Evolutionary conservation across 2,113 vertebrate genomes (phyloP).

Genomic region (Megaceryle torquata): DNA sequence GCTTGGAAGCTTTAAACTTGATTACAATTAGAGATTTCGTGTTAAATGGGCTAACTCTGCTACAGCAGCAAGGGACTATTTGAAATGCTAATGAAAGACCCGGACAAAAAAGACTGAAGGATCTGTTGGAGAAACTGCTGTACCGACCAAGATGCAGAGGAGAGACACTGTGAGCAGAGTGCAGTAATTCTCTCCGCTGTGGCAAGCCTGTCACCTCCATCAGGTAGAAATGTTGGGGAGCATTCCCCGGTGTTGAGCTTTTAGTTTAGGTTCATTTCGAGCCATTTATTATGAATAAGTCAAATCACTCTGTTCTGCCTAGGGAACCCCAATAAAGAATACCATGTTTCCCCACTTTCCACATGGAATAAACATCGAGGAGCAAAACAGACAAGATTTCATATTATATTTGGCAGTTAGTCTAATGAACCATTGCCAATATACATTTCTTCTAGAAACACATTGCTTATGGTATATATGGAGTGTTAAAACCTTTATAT

Average conservation of each 20-base stretch:
- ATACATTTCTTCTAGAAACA: not conserved
- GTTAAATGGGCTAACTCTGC: not conserved
- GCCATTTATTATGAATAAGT: not conserved
- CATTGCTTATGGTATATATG: not conserved
- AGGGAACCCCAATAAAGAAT: not conserved
- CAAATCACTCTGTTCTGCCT: not conserved
- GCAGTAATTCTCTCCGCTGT: not conserved
- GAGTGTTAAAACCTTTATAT: not conserved
- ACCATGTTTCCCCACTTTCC: not conserved
- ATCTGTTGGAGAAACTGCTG: not conserved
- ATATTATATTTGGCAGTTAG: slow-evolving; percentile 30
- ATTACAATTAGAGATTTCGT: not conserved
- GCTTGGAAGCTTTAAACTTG: not conserved
- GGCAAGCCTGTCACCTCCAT: not conserved
- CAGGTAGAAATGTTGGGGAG: not conserved
- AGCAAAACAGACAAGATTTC: not conserved
- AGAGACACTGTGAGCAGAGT: not conserved
- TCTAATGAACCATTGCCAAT: not conserved
- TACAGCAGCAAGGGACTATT: not conserved
- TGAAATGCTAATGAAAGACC: slow-evolving; percentile 19
- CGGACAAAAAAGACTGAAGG: slow-evolving; percentile 12
- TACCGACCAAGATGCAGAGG: not conserved
- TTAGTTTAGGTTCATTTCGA: not conserved
- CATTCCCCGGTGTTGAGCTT: not conserved
- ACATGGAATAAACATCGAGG: not conserved